Evolutionary conservation across 1,140 invertebrate species (phyloP).

Genomic region (Apis cerana): DNA sequence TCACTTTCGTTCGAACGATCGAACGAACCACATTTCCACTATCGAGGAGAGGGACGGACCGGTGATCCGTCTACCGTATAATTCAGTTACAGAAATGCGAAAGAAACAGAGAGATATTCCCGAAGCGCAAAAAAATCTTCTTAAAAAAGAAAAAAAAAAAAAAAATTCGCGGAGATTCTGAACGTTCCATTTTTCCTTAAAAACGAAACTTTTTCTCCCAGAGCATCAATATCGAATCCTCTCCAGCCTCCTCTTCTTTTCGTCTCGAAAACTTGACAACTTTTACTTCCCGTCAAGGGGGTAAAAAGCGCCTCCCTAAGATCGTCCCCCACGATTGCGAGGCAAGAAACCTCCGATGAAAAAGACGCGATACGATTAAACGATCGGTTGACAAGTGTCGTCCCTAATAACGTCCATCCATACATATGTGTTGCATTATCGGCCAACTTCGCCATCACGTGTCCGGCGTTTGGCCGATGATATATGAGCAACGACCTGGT

Average conservation of each 20-base stretch:
- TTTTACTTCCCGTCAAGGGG: neutral
- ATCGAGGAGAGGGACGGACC: neutral
- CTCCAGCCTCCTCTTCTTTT: neutral
- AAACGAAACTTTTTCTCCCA: too few relatives aligned
- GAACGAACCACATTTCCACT: constrained; percentile 13
- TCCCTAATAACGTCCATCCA: constrained; percentile 9
- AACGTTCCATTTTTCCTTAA: too few relatives aligned
- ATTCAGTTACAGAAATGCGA: constrained; percentile 19
- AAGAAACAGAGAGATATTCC: neutral
- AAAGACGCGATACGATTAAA: neutral
- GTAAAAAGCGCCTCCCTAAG: too few relatives aligned
- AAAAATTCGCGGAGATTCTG: too few relatives aligned
- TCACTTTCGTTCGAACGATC: neutral
- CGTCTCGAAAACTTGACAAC: neutral
- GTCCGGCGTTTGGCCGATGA: constrained; percentile 3
- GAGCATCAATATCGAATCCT: too few relatives aligned
- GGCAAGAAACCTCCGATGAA: neutral
- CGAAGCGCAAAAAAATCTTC: neutral
- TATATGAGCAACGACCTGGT: constrained; percentile 16
- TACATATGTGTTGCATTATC: constrained; percentile 6
- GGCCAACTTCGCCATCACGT: neutral
- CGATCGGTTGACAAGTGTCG: constrained; percentile 16
- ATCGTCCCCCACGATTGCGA: too few relatives aligned
- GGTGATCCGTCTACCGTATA: constrained; percentile 28
- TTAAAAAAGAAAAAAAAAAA: neutral